Evolutionary conservation across 2,113 vertebrate genomes (phyloP), one percentile per base, ranked within the genome.

Genomic region (Lota lota): DNA sequence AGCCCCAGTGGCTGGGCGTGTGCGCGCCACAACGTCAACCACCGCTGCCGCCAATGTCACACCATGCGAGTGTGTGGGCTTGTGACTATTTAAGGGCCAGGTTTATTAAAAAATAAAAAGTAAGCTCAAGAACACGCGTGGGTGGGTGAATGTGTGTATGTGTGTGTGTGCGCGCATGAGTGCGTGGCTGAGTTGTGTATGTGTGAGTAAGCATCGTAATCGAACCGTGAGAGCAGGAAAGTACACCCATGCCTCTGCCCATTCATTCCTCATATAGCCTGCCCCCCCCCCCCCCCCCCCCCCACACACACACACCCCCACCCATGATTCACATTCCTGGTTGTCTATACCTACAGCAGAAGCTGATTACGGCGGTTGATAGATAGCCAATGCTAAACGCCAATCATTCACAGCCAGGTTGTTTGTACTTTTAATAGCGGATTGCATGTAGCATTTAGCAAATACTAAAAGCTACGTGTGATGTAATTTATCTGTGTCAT

Each of bases 341-440:
- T 24, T 51, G 67, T 68, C 15, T 56, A 2, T n/a, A 56, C 53
- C 53, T 56, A 56, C 53, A 56, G 15, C 40, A 11, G 40, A n/a
- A 53, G 67, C 67, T 69, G 70, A 12, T 66, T 62, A 76, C 61
- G 63, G 65, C 19, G 57, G 57, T 66, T 63, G 72, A 72, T 61
- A 63, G 65, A 10, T 47, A 47, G 40, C 40, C 40, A 28, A 28
- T 28, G 28, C 28, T 28, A 28, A 28, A 28, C 28, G 28, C 28
- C 6, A 28, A 28, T 28, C 28, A 28, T 28, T 28, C 28, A 28
- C 28, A 28, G 28, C 28, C 28, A 3, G 28, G 40, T 47, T 10
- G 40, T 47, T 2, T 47, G 7, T 28, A 4, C 28, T 28, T 28
- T 28, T 28, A 28, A 1, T 47, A 47, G 40, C 40, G 12, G 40